phyloP scores from a whole-genome alignment of 2,888 invertebrate species.

The Pterostichus niger region DNA sequence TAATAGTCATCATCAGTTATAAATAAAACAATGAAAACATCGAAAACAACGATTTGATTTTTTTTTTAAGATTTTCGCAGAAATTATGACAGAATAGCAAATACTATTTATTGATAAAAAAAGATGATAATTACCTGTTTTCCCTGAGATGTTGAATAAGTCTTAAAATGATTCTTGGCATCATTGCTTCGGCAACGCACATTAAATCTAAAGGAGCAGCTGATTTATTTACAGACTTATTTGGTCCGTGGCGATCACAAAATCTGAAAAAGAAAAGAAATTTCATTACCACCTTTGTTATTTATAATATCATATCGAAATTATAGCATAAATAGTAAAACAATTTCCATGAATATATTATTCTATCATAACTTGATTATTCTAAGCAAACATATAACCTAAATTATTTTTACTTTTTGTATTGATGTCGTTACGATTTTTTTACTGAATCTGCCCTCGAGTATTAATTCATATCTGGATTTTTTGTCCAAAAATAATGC shows the following conservation, averaged over 20 bases:
- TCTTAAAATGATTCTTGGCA: slow-evolving; percentile 94
- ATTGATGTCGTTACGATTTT: too few relatives aligned
- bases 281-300: background rate
- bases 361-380: too few relatives aligned
- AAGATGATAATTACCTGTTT: slow-evolving; percentile 80
- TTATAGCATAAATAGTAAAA: too few relatives aligned
- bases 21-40: slow-evolving; percentile 29
- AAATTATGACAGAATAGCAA: slow-evolving; percentile 24
- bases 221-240: slow-evolving; percentile 86
- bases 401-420: too few relatives aligned
- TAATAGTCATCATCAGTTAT: background rate
- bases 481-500: too few relatives aligned
- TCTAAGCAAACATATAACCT: too few relatives aligned
- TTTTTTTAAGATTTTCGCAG: slow-evolving; percentile 31
- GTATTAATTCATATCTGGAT: too few relatives aligned
- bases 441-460: too few relatives aligned
- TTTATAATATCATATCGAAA: too few relatives aligned
- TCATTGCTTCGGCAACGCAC: slow-evolving; percentile 95
- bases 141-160: slow-evolving; percentile 95
- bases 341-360: too few relatives aligned
- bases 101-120: slow-evolving; percentile 10
- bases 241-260: slow-evolving; percentile 95
- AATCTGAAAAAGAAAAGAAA: slow-evolving; percentile 81
- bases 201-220: slow-evolving; percentile 92
- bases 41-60: background rate